Evolutionary conservation across 92 coral and sea anemone species (phyloP).

Genomic region (Parazoanthus darwini): DNA sequence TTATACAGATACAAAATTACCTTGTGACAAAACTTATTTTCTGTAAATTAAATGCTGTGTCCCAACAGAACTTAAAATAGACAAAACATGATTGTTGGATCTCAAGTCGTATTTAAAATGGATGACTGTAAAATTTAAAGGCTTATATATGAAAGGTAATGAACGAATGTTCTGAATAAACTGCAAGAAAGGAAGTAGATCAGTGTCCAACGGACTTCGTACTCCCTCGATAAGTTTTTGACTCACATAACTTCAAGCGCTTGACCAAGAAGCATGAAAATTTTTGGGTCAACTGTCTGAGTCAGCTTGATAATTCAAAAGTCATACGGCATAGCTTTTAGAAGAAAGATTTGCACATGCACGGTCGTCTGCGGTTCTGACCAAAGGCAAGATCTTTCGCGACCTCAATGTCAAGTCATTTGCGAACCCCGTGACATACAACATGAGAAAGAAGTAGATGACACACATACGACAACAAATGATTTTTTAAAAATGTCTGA

Average conservation of each 20-base stretch:
- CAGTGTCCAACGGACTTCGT: not conserved
- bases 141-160: not conserved
- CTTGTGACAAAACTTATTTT: too few relatives aligned
- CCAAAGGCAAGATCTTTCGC: not conserved
- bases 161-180: not conserved
- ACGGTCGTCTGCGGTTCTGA: not conserved
- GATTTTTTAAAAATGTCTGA: too few relatives aligned
- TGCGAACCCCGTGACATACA: not conserved
- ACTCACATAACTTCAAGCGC: not conserved
- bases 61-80: not conserved
- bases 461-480: too few relatives aligned
- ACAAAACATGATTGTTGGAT: not conserved
- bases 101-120: not conserved
- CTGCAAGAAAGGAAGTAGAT: not conserved
- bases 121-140: not conserved
- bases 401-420: not conserved
- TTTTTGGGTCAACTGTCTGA: not conserved
- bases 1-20: not conserved
- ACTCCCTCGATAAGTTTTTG: not conserved
- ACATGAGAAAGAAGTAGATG: too few relatives aligned
- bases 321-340: not conserved
- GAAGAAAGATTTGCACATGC: not conserved
- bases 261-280: not conserved
- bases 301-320: not conserved
- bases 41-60: not conserved